phyloP scores from a whole-genome alignment of 2,888 invertebrate genomes.

The Agonum fuliginosum region DNA sequence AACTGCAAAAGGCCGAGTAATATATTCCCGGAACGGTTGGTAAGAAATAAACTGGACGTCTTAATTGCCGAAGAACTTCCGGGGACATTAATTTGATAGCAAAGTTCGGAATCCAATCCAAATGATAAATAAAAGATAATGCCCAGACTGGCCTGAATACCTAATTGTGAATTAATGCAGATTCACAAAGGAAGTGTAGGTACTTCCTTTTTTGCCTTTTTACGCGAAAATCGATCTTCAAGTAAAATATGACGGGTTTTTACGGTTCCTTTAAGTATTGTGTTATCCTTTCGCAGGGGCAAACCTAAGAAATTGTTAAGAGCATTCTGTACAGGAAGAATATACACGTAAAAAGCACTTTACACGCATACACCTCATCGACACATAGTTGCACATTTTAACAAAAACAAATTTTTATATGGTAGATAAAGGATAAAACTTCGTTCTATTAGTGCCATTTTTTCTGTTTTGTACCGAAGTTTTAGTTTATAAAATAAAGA shows the following conservation, averaged over 20 bases:
- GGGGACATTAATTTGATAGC: constrained; percentile 45
- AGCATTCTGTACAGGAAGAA: no score
- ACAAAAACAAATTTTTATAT: no score
- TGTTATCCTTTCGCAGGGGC: constrained; percentile 46
- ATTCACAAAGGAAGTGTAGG: constrained; percentile 13
- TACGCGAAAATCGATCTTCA: constrained; percentile 11
- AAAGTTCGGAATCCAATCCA: constrained; percentile 48
- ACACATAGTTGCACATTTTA: no score
- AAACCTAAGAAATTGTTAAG: no score
- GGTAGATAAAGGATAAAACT: no score
- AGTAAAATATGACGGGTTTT: constrained; percentile 34
- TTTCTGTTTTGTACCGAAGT: no score
- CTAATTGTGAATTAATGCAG: constrained; percentile 50
- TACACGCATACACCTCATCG: no score
- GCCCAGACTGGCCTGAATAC: constrained; percentile 38
- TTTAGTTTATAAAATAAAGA: no score
- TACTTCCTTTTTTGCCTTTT: constrained; percentile 38
- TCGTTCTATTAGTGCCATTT: no score
- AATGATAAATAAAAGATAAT: constrained; percentile 50
- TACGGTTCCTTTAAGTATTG: constrained; percentile 32
- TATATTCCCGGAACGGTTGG: constrained; percentile 44
- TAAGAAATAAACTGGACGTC: constrained; percentile 48
- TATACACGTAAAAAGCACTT: no score
- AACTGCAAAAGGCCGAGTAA: constrained; percentile 36
- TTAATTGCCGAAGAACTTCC: constrained; percentile 47